phyloP scores from a whole-genome alignment of 2,888 invertebrate species.

The Lumbricus terrestris region DNA sequence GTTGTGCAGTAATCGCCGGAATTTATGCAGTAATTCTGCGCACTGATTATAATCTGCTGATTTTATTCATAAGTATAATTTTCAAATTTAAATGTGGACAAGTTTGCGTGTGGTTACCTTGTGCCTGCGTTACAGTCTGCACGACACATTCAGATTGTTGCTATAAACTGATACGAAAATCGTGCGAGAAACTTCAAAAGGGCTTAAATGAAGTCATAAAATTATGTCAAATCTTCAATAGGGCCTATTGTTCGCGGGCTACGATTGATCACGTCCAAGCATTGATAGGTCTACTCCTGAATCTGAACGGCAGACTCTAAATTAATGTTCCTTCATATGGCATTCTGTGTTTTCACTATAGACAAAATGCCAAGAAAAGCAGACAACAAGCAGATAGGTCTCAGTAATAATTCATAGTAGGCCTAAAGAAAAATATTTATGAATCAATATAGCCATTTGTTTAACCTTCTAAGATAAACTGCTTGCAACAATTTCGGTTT shows the following conservation, averaged over 20 bases:
- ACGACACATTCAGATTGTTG: too few relatives aligned
- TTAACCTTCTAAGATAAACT: background rate
- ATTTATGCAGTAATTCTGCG: too few relatives aligned
- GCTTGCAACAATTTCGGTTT: background rate
- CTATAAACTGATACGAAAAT: too few relatives aligned
- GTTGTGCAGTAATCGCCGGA: too few relatives aligned
- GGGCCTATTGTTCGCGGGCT: background rate
- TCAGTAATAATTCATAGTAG: background rate
- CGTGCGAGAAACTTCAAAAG: too few relatives aligned
- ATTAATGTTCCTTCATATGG: background rate
- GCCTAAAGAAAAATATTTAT: background rate
- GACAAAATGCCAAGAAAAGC: background rate
- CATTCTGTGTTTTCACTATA: background rate
- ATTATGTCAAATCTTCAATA: too few relatives aligned
- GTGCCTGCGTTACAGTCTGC: too few relatives aligned
- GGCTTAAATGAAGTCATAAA: too few relatives aligned
- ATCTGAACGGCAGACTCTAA: background rate
- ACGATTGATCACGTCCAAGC: background rate
- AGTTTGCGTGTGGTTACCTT: too few relatives aligned
- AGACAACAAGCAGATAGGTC: background rate
- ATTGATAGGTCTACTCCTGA: background rate
- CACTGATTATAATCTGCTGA: too few relatives aligned
- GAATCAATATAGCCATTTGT: background rate
- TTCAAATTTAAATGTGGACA: too few relatives aligned
- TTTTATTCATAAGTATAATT: too few relatives aligned